Conservation (phyloP, 2,113 vertebrate genomes). For the Urocolius indicus region DNA sequence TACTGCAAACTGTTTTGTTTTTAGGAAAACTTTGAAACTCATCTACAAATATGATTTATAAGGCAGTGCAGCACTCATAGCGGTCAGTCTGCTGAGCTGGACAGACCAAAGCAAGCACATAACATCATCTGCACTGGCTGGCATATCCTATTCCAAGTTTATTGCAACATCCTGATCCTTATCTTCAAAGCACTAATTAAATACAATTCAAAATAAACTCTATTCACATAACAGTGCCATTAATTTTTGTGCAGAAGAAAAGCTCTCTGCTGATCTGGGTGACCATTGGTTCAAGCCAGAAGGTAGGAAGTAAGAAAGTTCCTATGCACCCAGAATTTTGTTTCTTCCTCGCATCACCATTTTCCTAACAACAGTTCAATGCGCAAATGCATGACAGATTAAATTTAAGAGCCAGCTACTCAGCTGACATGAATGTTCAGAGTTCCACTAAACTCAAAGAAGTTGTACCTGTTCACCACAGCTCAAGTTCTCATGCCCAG, state of each 20-base stretch:
- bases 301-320: not conserved
- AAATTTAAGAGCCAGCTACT: not conserved
- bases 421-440: not conserved
- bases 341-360: not conserved
- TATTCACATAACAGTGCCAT: not conserved
- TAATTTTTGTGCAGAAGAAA: not conserved
- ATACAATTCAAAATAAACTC: constrained; percentile 13
- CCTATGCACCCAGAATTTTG: not conserved
- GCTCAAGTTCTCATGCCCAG: rapidly evolving
- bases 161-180: constrained; percentile 49
- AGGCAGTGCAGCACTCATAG: not conserved
- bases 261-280: not conserved
- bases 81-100: not conserved
- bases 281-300: not conserved
- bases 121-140: not conserved
- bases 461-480: not conserved
- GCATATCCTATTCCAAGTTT: not conserved
- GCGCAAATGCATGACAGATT: not conserved
- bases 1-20: not conserved
- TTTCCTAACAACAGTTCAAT: not conserved
- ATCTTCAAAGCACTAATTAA: constrained; percentile 62
- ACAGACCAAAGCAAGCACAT: not conserved
- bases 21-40: not conserved
- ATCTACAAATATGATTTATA: not conserved
- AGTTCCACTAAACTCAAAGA: not conserved